Evolutionary conservation across 2,113 vertebrate species (phyloP).

Genomic region (Xyliphius kryptos): DNA sequence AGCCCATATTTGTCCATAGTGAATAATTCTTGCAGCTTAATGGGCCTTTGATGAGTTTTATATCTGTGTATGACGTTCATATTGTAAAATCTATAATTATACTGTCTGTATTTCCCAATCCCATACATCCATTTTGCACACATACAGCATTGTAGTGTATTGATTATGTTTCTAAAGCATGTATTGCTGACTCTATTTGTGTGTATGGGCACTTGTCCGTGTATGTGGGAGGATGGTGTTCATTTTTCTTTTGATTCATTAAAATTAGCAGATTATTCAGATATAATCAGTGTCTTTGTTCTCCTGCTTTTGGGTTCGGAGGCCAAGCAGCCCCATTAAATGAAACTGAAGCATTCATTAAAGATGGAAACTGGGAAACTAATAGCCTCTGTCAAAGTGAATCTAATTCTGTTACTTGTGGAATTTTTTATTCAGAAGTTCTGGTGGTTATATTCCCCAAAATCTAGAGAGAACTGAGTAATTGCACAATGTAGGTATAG

Average conservation of each 20-base stretch:
- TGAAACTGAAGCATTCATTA: constrained; percentile 23
- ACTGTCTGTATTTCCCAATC: not conserved
- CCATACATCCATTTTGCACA: not conserved
- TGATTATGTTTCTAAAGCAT: not conserved
- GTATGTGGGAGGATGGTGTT: constrained; percentile 1
- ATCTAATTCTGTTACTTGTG: constrained; percentile 9
- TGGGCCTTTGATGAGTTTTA: too few species aligned
- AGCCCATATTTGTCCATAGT: too few species aligned
- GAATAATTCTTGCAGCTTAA: too few species aligned
- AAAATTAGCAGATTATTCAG: constrained; percentile 27
- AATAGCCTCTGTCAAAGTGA: constrained; percentile 12
- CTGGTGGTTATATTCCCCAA: too few species aligned
- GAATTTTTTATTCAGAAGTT: not conserved
- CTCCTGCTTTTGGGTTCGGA: constrained; percentile 5
- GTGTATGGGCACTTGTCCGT: not conserved
- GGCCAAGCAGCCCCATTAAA: constrained; percentile 3
- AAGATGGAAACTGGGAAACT: constrained; percentile 6
- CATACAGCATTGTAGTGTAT: not conserved
- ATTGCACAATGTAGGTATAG: too few species aligned
- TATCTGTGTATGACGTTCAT: too few species aligned
- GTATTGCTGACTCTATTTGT: not conserved
- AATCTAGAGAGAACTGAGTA: too few species aligned
- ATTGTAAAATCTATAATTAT: too few species aligned
- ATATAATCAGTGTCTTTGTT: constrained; percentile 1
- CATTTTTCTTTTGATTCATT: not conserved